These are phyloP conservation scores for Trichosurus vulpecula DNA, from an alignment of 2,797 vertebrate species.

Conservation along the genomic window DNA sequence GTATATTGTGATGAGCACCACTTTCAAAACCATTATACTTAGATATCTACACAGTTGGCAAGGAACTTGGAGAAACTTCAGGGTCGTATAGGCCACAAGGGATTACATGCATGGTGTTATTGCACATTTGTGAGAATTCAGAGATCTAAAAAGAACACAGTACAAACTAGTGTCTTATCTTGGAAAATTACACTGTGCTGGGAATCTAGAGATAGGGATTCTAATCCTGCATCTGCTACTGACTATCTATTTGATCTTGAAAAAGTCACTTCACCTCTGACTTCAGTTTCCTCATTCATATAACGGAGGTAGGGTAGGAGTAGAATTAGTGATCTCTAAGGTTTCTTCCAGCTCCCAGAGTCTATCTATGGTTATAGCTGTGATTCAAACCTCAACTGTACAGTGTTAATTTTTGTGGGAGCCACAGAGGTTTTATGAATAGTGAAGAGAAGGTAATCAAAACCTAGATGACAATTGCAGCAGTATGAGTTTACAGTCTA, in stretches of 20 bases:
- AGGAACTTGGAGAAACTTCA: neutral
- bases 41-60: neutral
- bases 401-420: neutral
- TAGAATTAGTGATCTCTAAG: neutral
- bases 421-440: neutral
- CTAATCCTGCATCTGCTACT: neutral
- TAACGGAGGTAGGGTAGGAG: neutral
- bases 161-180: neutral
- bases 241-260: neutral
- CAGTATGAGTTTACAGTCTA: neutral
- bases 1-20: neutral
- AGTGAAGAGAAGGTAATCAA: neutral
- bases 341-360: neutral
- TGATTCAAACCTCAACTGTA: neutral
- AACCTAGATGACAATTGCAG: neutral
- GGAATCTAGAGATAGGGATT: neutral
- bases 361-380: neutral
- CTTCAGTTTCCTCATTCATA: neutral
- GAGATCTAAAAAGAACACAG: neutral
- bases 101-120: neutral
- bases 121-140: neutral
- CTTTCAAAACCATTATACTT: neutral
- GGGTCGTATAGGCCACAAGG: neutral
- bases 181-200: neutral
- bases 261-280: neutral